These are phyloP conservation scores for Eonycteris spelaea DNA, from an alignment of 2,113 vertebrate species.

Conservation along the genomic window DNA sequence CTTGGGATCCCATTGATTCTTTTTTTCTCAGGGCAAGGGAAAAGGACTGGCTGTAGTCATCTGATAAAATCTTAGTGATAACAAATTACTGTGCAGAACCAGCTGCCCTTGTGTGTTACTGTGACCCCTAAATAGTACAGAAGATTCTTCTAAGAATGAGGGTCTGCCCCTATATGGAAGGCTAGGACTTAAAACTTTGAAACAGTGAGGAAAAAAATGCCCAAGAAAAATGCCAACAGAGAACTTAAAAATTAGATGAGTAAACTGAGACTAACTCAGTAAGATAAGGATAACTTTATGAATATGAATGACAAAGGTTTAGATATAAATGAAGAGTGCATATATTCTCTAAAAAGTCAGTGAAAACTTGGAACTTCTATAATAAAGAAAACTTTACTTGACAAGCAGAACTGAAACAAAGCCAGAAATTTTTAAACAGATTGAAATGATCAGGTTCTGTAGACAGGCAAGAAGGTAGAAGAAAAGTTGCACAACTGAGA, in stretches of 20 bases:
- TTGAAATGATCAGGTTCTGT: background rate
- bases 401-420: background rate
- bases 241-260: background rate
- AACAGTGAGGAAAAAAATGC: background rate
- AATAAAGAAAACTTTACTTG: background rate
- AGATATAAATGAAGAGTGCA: background rate
- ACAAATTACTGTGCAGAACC: background rate
- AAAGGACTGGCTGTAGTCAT: background rate
- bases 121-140: background rate
- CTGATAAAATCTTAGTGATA: background rate
- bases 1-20: background rate
- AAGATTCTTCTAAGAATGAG: background rate
- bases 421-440: background rate
- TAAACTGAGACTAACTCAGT: background rate
- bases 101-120: background rate
- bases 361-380: background rate
- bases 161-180: background rate
- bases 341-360: background rate
- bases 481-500: background rate
- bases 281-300: background rate
- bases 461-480: background rate
- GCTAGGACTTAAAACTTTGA: background rate
- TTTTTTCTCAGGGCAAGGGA: background rate
- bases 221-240: background rate
- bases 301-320: rapidly evolving